phyloP scores from a whole-genome alignment of 2,888 invertebrate genomes.

The Didymodactylos carnosus region DNA sequence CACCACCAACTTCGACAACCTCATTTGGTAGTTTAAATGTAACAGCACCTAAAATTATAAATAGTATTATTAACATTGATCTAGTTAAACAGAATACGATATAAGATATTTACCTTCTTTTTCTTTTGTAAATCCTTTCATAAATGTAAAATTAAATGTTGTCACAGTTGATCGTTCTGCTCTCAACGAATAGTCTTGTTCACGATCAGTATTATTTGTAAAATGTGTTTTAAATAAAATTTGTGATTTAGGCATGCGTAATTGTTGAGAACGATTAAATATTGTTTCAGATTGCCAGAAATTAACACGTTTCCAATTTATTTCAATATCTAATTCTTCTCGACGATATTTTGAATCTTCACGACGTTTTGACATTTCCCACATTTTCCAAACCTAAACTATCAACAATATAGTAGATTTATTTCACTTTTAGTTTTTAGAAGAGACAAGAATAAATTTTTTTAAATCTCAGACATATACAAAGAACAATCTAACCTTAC shows the following conservation, averaged over 20 bases:
- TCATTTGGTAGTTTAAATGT: slow-evolving; percentile 36
- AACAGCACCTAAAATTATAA: too few relatives aligned
- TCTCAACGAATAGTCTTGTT: slow-evolving; percentile 29
- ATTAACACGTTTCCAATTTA: slow-evolving; percentile 13
- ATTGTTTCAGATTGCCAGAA: slow-evolving; percentile 9
- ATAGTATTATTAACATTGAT: too few relatives aligned
- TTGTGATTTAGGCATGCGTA: slow-evolving; percentile 12
- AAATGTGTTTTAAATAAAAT: slow-evolving; percentile 27
- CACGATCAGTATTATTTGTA: slow-evolving; percentile 25
- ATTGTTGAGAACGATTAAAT: not conserved
- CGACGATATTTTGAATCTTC: not conserved
- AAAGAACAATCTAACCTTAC: too few relatives aligned
- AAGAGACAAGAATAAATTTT: too few relatives aligned
- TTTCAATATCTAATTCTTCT: slow-evolving; percentile 7
- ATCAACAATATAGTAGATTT: not conserved
- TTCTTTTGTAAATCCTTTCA: slow-evolving; percentile 31
- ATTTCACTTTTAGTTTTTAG: not conserved
- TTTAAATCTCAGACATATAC: too few relatives aligned
- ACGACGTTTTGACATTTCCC: slow-evolving; percentile 10
- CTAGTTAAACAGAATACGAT: too few relatives aligned
- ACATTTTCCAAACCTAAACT: not conserved
- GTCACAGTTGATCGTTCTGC: slow-evolving; percentile 28
- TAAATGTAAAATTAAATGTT: slow-evolving; percentile 23
- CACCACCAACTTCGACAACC: slow-evolving; percentile 32
- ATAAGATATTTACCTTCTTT: too few relatives aligned